Base-by-base conservation (phyloP, 2,113 vertebrate species). In the Elachura formosa region DNA sequence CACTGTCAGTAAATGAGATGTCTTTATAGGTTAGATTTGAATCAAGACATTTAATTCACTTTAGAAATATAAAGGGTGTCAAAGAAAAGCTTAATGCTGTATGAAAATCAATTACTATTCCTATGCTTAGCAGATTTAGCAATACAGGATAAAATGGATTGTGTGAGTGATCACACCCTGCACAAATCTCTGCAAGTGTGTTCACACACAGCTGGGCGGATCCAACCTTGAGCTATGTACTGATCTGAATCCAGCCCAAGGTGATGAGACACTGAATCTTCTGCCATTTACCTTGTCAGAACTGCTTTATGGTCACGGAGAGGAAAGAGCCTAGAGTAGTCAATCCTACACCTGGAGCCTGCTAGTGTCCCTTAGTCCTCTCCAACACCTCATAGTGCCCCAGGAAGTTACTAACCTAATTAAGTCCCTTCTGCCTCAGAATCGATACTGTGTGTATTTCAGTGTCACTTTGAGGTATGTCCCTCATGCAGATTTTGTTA, bases 101-200 rank as follows among this genome's bases (percentile, higher is more conserved):
- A 59, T 59, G 87, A 82, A 75, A 71, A 87, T 22, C 6, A 84
- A 28, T 68, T 73, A 75, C 78, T 83, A 89, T 74, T 94, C 91
- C 89, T 96, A 93, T 77, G 59, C 84, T 95, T 88, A 83, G 59
- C 19, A 83, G 67, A 46, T 83, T 94, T 66, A 89, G 41, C 80
- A 79, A 85, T 66, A 33, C 54, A 73, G 33, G 52, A 46, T 25
- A 34, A 41, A 52, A 84, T 33, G 5, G 61, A 31, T 14, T n/a
- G 34, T 41, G 52, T 22, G 45, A 71, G 36, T 74, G 26, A 79
- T 38, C 26, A 13, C 61, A 31, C 22, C 18, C 55, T 43, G 67
- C 62, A 88, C 31, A 55, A 64, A 63, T 31, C 45, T 67, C 80
- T 43, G 26, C 8, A 22, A 45, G 52, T 2, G 3, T 49, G 33